Evolutionary conservation across 2,797 vertebrate genomes (phyloP), one percentile per base, ranked within the genome.

Genomic region (Lacerta agilis): DNA sequence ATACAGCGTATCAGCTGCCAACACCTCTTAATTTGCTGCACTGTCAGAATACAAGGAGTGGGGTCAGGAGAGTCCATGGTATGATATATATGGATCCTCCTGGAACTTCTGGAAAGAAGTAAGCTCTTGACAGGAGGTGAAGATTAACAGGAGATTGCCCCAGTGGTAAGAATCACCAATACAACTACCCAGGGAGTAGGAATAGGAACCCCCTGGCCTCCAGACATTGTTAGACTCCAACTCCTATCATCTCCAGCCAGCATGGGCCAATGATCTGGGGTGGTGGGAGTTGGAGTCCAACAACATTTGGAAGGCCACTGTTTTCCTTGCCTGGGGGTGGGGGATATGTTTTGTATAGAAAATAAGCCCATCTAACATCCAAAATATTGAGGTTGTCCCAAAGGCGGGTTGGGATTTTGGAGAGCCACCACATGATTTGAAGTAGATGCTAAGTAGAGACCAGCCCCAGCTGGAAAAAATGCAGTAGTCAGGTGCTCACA

Each of bases 111-210:
- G 80, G 36, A 67, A 81, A 84, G n/a, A 83, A 0, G 41, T 13
- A 66, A 0, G 1, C 1, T 33, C 2, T 7, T 25, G 4, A 1
- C 3, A 41, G n/a, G 9, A 27, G 0, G 79, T 76, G 0, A 0
- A 7, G 17, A 81, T 72, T 88, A 66, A 41, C 8, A 61, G 29
- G 10, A 8, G 33, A 49, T 87, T 23, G 72, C 5, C 33, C 89
- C 73, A 75, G 36, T 5, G 88, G 58, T 18, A 61, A 61, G 61
- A 64, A 64, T 64, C 17, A 23, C 18, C 61, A 64, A 18, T 23
- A 61, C 5, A 7, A 61, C 61, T 18, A 64, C 17, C 61, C 20
- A 18, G 5, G 20, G 61, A 64, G 61, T 8, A 64, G 61, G 20
- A 23, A 64, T 64, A 20, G 20, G 61, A 23, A 64, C 17, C 61